A percentile compares a stretch with the other conserved stretches of the same genome.
Conservation (phyloP, 2,888 invertebrate species). For the Pristionchus arcanus region DNA sequence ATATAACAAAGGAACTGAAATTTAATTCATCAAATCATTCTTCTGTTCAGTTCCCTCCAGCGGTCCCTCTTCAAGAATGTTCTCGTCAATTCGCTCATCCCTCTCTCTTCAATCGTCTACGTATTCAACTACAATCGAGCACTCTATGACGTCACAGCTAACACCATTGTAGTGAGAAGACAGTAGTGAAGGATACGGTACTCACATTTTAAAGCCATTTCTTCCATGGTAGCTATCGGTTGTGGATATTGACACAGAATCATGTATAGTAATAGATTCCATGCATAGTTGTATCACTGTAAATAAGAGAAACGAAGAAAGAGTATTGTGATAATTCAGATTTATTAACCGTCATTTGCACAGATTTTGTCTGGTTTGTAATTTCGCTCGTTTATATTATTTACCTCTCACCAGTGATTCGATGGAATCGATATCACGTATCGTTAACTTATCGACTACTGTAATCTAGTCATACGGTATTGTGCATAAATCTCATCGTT, state of each 20-base stretch:
- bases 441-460: conserved; percentile 35
- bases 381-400: conserved; percentile 30
- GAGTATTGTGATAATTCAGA: conserved; percentile 37
- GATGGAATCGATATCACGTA: conserved; percentile 29
- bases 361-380: background rate
- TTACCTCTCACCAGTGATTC: conserved; percentile 28
- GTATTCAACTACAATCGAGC: conserved; percentile 72
- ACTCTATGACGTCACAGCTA: conserved; percentile 73
- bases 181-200: conserved; percentile 9
- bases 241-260: conserved; percentile 26
- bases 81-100: conserved; percentile 74
- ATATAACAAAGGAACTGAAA: too few species aligned
- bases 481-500: conserved; percentile 38
- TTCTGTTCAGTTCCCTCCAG: conserved; percentile 67
- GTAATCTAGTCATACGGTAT: conserved; percentile 46
- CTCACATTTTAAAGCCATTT: background rate
- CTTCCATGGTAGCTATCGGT: conserved; percentile 1
- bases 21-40: too few species aligned
- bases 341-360: conserved; percentile 21
- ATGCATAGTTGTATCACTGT: background rate
- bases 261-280: conserved; percentile 34
- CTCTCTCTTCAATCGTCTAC: conserved; percentile 74
- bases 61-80: conserved; percentile 76
- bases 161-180: conserved; percentile 71
- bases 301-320: conserved; percentile 23